Base-by-base conservation (phyloP, 2,113 vertebrate species). In the Nematolebias whitei region DNA sequence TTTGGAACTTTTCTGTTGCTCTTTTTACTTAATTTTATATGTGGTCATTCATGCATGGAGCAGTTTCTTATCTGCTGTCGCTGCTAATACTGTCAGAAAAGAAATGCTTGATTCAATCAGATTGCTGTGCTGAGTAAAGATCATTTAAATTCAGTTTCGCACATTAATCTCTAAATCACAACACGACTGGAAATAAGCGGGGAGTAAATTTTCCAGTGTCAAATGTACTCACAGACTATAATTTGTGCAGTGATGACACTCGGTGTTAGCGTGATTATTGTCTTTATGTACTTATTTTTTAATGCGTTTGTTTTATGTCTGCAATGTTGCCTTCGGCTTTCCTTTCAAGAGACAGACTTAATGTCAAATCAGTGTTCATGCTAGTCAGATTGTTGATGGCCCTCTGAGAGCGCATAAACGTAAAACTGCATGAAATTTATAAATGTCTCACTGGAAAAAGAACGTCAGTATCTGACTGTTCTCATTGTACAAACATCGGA, bases 1-100 rank as follows among this genome's bases (percentile, higher is more conserved):
- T 70, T 62, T 29, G 65, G 38, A 45, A 23, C 11, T 55, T 52
- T 38, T 67, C 35, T 23, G 52, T 19, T 5, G 32, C 65, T 61
- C 19, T 59, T 58, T 18, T n/a, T 20, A 13, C 39, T 53, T 66
- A 22, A 56, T 38, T 41, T 57, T 70, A 39, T 73, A 32, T 74
- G 71, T 52, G 76, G 18, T 18, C 52, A 64, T 40, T 40, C 74
- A 87, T 68, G 76, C 62, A 6, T 70, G 62, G 32, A 62, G 66
- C 44, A 54, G 79, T 85, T 79, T 71, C 73, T 76, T 40, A 71
- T 61, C 61, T 68, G n/a, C 70, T 49, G 85, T 87, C 79, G 1
- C 57, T 54, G 77, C 51, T 58, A 85, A 86, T 88, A 58, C 70
- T 61, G 68, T 82, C 68, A 79, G 79, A 80, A 81, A 73, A 67